These are phyloP conservation scores for Trogon surrucura DNA, from an alignment of 2,113 vertebrate genomes.

Conservation along the genomic window DNA sequence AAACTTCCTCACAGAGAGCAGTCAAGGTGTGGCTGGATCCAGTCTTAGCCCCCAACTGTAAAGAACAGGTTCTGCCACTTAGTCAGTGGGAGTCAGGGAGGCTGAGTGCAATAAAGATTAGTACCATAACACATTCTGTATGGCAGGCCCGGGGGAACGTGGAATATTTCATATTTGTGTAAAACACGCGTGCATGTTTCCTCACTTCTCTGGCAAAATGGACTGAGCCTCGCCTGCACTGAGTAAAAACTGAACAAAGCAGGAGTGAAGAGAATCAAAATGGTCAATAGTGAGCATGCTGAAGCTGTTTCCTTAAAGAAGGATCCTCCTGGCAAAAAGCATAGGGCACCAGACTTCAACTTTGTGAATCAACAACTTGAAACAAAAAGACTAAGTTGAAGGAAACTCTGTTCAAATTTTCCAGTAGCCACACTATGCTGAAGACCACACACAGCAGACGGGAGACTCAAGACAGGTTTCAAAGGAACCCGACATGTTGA, in stretches of 20 bases:
- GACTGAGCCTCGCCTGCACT: background rate
- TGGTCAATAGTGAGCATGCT: accelerated
- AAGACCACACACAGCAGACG: conserved; percentile 8
- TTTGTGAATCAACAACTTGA: background rate
- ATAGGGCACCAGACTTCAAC: background rate
- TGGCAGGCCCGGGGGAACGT: background rate
- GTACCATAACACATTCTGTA: background rate
- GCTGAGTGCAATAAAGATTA: background rate
- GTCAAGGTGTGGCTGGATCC: too few relatives aligned
- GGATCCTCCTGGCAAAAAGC: background rate
- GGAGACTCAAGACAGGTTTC: background rate
- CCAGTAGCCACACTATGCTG: background rate
- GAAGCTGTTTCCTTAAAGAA: background rate
- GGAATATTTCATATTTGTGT: background rate
- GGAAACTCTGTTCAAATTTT: background rate
- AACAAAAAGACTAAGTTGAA: background rate
- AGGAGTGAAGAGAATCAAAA: background rate
- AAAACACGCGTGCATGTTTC: background rate
- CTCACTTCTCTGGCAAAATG: background rate
- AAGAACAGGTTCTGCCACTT: too few relatives aligned
- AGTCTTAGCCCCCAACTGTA: too few relatives aligned
- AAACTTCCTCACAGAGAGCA: too few relatives aligned
- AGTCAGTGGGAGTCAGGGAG: background rate
- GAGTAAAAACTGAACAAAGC: background rate
- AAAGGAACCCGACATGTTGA: background rate